These are phyloP conservation scores for Drosophila dunni DNA, from an alignment of 1,140 invertebrate genomes.

Conservation along the genomic window DNA sequence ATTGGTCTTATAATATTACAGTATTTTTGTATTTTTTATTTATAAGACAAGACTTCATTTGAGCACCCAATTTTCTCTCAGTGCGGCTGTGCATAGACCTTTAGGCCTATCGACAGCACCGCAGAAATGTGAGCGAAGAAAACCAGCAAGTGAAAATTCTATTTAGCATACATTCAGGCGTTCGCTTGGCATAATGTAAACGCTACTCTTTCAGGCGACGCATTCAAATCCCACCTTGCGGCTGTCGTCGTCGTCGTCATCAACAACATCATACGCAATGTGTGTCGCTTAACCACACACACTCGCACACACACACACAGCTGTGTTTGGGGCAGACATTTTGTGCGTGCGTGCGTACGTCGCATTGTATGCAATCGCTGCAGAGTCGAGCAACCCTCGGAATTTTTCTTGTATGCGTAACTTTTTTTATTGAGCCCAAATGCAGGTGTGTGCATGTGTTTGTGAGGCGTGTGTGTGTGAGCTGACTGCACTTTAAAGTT, in stretches of 20 bases:
- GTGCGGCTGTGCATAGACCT: conserved; percentile 1
- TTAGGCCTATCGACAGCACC: conserved; percentile 44
- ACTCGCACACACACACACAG: conserved; percentile 25
- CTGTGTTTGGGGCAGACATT: conserved; percentile 57
- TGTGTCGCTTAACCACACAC: conserved; percentile 71
- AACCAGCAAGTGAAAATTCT: conserved; percentile 58
- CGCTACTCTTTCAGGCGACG: conserved; percentile 60
- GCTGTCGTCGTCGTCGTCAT: conserved; percentile 28
- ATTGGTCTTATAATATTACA: no score
- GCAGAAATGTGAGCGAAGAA: conserved; percentile 7
- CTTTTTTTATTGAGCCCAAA: conserved; percentile 28
- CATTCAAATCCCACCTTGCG: conserved; percentile 68
- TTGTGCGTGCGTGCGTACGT: conserved; percentile 68
- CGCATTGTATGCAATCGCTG: conserved; percentile 65
- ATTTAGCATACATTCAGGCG: conserved; percentile 83
- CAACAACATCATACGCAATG: conserved; percentile 74
- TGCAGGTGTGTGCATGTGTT: conserved; percentile 20
- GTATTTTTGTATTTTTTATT: no score
- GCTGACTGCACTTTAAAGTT: conserved; percentile 81
- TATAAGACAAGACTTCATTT: no score
- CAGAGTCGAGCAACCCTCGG: conserved; percentile 43
- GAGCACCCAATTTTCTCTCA: no score
- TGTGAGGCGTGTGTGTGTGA: conserved; percentile 40
- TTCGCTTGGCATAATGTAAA: conserved; percentile 69
- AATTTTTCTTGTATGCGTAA: conserved; percentile 52